Base-by-base conservation (phyloP, 2,888 invertebrate genomes). In the Lymantria dispar region DNA sequence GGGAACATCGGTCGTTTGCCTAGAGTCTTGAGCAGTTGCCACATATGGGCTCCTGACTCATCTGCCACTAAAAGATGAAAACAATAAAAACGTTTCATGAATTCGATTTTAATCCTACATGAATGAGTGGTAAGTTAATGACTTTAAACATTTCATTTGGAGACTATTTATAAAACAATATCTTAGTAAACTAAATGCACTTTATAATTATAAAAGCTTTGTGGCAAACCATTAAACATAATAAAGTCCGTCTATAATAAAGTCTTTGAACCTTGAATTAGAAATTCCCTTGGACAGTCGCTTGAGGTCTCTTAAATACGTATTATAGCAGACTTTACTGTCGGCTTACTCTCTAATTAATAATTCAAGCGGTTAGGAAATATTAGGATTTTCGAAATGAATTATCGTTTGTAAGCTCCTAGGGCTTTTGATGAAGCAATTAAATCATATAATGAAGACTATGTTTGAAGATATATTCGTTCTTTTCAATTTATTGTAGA, bases 241-340 rank as follows among this genome's bases (percentile, higher is more conserved):
- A 50, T 63, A 63, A 56, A 52, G 30, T 56, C 54, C 63, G 50
- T 22, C 22, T 22, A 2, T 22, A 22, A 22, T 22, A 22, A 50
- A 52, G 59, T 59, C 54, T 60, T 54, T 54, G 58, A 58, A 50
- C 30, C 37, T 7, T 47, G 41, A 56, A 61, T 64, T 52, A 52
- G 52, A 50, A 56, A 64, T 64, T 64, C 61, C 44, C 49, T 61
- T 63, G 56, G 63, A 51, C 52, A 59, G 38, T 12, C 31, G 33
- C 1, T 50, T 43, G 31, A 15, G 41, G 45, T 42, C 38, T 42
- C 36, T 49, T 36, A 37, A 43, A 38, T 43, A 42, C 31, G 13
- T 40, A 13, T 40, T 40, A 40, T 8, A 45, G 15, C 33, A 45
- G 42, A 50, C 31, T 42, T 45, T 50, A 45, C 22, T 10, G 9